These are phyloP conservation scores for Lasioglossum pauxillum DNA, from an alignment of 2,888 invertebrate species.

Conservation along the genomic window DNA sequence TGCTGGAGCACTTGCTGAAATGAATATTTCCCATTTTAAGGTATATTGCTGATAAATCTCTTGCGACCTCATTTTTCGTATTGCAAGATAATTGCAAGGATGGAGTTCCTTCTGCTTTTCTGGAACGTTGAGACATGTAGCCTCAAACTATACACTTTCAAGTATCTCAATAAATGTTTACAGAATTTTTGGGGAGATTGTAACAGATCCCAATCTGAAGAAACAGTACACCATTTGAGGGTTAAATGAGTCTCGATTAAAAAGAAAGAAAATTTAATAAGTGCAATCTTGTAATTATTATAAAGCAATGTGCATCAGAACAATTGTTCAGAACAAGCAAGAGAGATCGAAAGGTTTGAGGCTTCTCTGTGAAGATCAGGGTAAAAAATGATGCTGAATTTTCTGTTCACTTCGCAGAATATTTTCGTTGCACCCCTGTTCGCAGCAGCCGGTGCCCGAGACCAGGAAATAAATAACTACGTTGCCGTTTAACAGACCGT, in stretches of 20 bases:
- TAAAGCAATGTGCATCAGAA: too few relatives aligned
- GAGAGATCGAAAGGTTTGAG: neutral
- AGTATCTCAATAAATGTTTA: neutral
- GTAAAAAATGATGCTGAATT: conserved; percentile 2
- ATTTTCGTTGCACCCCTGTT: conserved; percentile 34
- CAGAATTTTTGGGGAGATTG: neutral
- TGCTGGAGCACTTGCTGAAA: neutral
- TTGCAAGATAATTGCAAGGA: neutral
- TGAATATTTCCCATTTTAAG: neutral
- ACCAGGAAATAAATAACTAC: conserved; percentile 53
- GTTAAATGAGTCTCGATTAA: too few relatives aligned
- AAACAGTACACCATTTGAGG: too few relatives aligned
- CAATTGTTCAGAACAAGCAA: neutral
- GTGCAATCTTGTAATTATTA: too few relatives aligned
- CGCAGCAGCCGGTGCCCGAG: conserved; percentile 23
- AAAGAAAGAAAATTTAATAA: too few relatives aligned
- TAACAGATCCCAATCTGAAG: too few relatives aligned
- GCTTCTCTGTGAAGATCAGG: neutral
- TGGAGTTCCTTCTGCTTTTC: too few relatives aligned
- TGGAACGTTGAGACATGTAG: too few relatives aligned
- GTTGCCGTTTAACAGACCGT: conserved; percentile 63
- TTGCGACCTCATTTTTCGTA: neutral
- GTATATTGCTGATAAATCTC: neutral
- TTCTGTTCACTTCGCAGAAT: conserved; percentile 8
- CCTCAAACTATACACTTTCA: too few relatives aligned